These are phyloP conservation scores for Zosterops borbonicus DNA, from an alignment of 2,113 vertebrate genomes.

Conservation along the genomic window DNA sequence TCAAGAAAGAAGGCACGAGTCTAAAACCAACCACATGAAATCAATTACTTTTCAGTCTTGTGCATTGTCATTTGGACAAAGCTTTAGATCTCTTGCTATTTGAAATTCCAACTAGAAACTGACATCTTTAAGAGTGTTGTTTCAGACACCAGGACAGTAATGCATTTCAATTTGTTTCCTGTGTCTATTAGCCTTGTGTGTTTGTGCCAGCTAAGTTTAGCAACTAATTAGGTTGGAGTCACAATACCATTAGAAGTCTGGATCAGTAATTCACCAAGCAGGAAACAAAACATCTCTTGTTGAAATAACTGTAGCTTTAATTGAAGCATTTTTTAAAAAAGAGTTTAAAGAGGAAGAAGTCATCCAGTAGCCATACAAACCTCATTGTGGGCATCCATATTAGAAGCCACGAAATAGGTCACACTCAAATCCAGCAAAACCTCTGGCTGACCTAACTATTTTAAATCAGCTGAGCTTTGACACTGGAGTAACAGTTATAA, in stretches of 20 bases:
- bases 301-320: constrained; percentile 24
- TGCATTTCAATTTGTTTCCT: constrained; percentile 2
- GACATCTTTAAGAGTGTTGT: not conserved
- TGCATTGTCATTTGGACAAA: not conserved
- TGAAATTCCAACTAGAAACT: not conserved
- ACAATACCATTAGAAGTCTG: constrained; percentile 39
- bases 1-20: not conserved
- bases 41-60: not conserved
- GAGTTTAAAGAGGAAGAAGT: not conserved
- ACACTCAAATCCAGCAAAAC: not conserved
- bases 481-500: not conserved
- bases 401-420: not conserved
- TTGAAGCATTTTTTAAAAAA: not conserved
- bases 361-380: not conserved
- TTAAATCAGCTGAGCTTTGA: not conserved
- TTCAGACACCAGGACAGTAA: constrained; percentile 13
- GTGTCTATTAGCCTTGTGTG: constrained; percentile 1
- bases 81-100: not conserved
- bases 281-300: constrained; percentile 58
- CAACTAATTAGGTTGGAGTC: constrained; percentile 52
- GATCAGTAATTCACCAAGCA: constrained; percentile 35
- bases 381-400: not conserved
- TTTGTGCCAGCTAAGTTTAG: constrained; percentile 56
- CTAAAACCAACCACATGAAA: not conserved
- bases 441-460: not conserved